phyloP scores from a whole-genome alignment of 1,140 invertebrate genomes.

The Drosophila pseudoobscura region DNA sequence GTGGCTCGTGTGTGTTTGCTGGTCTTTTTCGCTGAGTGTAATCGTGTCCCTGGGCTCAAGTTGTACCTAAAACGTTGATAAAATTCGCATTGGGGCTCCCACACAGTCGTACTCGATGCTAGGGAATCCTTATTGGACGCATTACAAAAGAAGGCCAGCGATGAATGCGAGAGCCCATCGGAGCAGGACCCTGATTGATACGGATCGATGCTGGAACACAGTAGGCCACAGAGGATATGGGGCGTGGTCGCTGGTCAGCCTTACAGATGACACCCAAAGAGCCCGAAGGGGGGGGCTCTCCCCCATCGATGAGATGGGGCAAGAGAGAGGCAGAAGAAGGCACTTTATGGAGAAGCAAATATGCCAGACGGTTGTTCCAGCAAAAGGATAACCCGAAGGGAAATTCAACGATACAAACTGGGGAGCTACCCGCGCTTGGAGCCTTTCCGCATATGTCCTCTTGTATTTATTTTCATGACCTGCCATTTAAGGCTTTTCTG shows the following conservation, averaged over 20 bases:
- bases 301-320: too few relatives aligned
- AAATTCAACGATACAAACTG: too few relatives aligned
- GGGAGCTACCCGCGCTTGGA: too few relatives aligned
- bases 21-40: not conserved
- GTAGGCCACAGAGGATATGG: not conserved
- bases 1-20: too few relatives aligned
- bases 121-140: constrained; percentile 9
- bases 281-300: not conserved
- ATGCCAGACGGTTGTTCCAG: too few relatives aligned
- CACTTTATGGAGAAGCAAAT: too few relatives aligned
- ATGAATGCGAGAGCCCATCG: too few relatives aligned
- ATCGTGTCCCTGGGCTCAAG: constrained; percentile 11
- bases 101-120: not conserved
- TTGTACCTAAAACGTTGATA: constrained; percentile 66
- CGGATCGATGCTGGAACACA: constrained; percentile 40
- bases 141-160: constrained; percentile 42
- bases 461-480: constrained; percentile 17
- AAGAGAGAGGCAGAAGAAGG: too few relatives aligned
- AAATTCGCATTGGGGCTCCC: constrained; percentile 53
- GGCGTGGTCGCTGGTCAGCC: constrained; percentile 10
- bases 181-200: constrained; percentile 57
- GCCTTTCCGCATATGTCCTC: constrained; percentile 6
- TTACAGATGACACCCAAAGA: constrained; percentile 21
- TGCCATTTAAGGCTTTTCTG: not conserved
- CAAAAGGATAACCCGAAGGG: too few relatives aligned